These are phyloP conservation scores for Eulithis prunata DNA, from an alignment of 2,888 invertebrate species.

Conservation along the genomic window DNA sequence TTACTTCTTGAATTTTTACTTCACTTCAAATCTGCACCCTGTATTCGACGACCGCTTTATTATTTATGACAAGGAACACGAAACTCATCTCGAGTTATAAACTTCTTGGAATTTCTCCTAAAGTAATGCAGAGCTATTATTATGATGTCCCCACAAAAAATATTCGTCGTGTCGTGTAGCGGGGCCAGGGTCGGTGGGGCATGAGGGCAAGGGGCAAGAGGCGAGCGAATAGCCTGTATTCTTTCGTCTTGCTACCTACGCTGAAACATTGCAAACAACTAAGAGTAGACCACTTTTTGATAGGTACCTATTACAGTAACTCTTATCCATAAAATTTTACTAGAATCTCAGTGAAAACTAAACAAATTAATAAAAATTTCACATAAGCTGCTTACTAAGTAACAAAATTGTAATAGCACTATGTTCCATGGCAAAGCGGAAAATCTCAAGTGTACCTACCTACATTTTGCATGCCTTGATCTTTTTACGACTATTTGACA, in stretches of 20 bases:
- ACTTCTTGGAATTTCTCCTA: constrained; percentile 85
- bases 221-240: constrained; percentile 24
- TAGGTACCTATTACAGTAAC: no score
- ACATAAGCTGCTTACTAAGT: not conserved
- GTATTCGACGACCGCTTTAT: constrained; percentile 84
- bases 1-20: constrained; percentile 78
- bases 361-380: no score
- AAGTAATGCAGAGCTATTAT: constrained; percentile 85
- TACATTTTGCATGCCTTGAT: constrained; percentile 51
- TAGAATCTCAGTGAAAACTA: not conserved
- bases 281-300: constrained; percentile 7
- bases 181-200: constrained; percentile 63
- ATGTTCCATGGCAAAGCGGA: constrained; percentile 23
- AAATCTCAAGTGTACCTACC: constrained; percentile 49
- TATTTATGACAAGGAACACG: constrained; percentile 85
- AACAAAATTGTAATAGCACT: constrained; percentile 3
- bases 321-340: not conserved
- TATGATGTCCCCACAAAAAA: constrained; percentile 84
- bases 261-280: constrained; percentile 3
- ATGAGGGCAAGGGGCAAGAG: constrained; percentile 42
- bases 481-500: constrained; percentile 63
- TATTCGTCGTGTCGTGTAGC: constrained; percentile 61
- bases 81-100: constrained; percentile 85
- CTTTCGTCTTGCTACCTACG: not conserved
- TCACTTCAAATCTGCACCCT: constrained; percentile 82